These are phyloP conservation scores for Heterohyrax brucei DNA, from an alignment of 2,797 vertebrate genomes.

Conservation along the genomic window DNA sequence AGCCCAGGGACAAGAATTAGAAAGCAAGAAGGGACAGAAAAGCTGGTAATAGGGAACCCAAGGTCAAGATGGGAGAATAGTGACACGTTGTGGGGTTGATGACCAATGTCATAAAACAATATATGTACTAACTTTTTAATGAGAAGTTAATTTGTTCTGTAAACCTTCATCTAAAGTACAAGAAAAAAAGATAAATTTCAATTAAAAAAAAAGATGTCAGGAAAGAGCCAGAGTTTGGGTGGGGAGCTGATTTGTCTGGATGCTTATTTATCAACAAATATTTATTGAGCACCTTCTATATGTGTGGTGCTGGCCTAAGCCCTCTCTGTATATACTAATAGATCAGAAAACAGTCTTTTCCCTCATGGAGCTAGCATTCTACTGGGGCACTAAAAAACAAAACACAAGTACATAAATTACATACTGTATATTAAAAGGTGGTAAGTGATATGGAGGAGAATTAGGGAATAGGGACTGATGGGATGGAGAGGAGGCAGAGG, in stretches of 20 bases:
- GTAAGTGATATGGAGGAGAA: background rate
- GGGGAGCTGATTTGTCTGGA: background rate
- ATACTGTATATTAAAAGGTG: background rate
- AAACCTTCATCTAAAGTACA: no score
- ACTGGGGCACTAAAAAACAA: background rate
- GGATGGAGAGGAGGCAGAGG: accelerated
- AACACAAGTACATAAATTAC: background rate
- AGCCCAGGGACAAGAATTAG: no score
- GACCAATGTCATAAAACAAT: no score
- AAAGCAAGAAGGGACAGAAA: no score
- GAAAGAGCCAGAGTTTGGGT: background rate
- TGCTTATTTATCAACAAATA: conserved; percentile 5
- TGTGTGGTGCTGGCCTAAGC: background rate
- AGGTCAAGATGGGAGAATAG: no score
- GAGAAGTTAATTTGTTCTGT: no score
- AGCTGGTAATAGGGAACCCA: no score
- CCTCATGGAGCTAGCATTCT: background rate
- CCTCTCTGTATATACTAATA: background rate
- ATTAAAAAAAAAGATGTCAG: background rate
- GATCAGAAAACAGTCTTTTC: background rate
- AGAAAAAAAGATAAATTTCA: no score
- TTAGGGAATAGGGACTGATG: background rate
- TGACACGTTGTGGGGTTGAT: no score
- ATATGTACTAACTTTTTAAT: no score
- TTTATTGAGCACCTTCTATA: background rate